phyloP scores from a whole-genome alignment of 2,888 invertebrate species.

The Ceramica pisi region DNA sequence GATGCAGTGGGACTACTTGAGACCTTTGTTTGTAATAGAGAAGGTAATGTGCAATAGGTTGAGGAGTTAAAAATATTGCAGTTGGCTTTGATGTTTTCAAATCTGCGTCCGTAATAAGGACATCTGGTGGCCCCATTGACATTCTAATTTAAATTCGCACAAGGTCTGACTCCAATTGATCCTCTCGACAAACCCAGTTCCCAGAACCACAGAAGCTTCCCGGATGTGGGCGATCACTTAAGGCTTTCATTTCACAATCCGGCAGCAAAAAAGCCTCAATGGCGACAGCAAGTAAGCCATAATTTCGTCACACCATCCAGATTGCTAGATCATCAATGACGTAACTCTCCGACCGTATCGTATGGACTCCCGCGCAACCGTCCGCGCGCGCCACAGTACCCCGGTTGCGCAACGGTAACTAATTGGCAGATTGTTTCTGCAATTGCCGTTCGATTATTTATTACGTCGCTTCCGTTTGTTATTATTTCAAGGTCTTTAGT shows the following conservation, averaged over 20 bases:
- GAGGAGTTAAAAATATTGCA: background rate
- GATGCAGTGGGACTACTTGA: background rate
- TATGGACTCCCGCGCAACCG: conserved; percentile 51
- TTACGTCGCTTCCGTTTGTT: conserved; percentile 58
- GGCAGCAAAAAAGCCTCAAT: conserved; percentile 36
- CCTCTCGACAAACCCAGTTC: conserved; percentile 5
- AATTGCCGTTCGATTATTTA: conserved; percentile 55
- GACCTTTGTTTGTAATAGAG: background rate
- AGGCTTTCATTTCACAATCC: conserved; percentile 27
- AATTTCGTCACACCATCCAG: conserved; percentile 51
- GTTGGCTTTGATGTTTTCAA: background rate
- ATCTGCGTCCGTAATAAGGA: conserved; percentile 10
- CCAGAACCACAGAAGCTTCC: conserved; percentile 25
- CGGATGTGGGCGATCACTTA: conserved; percentile 26
- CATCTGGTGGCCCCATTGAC: background rate
- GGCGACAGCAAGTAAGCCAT: conserved; percentile 37
- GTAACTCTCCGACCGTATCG: conserved; percentile 49
- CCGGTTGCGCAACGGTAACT: conserved; percentile 63
- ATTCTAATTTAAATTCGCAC: conserved; percentile 19
- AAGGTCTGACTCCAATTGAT: conserved; percentile 19
- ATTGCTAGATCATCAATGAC: conserved; percentile 54
- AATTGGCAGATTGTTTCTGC: conserved; percentile 62
- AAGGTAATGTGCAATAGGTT: background rate
- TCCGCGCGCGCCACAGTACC: conserved; percentile 39
- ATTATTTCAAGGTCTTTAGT: conserved; percentile 52